Percentiles rank a stretch among this genome's conserved stretches.
These are phyloP conservation scores for Syngnathus scovelli DNA, from an alignment of 2,113 vertebrate genomes.

Conservation along the genomic window DNA sequence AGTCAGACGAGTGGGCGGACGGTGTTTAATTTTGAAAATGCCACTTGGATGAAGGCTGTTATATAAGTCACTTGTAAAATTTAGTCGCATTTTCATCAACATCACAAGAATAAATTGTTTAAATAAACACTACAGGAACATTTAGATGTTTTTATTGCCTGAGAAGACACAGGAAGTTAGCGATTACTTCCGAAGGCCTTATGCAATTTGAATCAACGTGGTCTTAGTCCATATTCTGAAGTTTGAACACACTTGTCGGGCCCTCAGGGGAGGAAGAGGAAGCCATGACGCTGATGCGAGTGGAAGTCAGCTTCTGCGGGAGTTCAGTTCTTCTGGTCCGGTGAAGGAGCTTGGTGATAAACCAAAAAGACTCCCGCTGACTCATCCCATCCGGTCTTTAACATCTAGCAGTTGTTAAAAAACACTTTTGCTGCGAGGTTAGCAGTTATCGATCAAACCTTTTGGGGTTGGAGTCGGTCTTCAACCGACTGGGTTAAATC, in stretches of 20 bases:
- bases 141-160: too few species aligned
- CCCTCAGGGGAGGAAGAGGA: background rate
- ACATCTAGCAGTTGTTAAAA: constrained; percentile 52
- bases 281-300: background rate
- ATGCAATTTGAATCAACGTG: background rate
- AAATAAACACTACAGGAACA: too few species aligned
- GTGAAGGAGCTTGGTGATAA: background rate
- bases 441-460: constrained; percentile 66
- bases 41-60: too few species aligned
- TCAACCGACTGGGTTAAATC: background rate
- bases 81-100: too few species aligned
- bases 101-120: too few species aligned
- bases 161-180: too few species aligned
- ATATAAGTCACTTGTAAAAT: too few species aligned
- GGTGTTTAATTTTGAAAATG: background rate
- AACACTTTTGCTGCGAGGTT: constrained; percentile 61
- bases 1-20: background rate
- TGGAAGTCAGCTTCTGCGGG: background rate
- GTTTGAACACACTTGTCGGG: background rate
- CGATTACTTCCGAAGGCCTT: too few species aligned
- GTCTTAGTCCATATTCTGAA: background rate
- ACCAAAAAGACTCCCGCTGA: constrained; percentile 12
- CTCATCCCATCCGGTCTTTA: constrained; percentile 17
- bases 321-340: background rate
- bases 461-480: constrained; percentile 37